phyloP scores from a whole-genome alignment of 2,113 vertebrate genomes.

The Mesembrinibis cayennensis region DNA sequence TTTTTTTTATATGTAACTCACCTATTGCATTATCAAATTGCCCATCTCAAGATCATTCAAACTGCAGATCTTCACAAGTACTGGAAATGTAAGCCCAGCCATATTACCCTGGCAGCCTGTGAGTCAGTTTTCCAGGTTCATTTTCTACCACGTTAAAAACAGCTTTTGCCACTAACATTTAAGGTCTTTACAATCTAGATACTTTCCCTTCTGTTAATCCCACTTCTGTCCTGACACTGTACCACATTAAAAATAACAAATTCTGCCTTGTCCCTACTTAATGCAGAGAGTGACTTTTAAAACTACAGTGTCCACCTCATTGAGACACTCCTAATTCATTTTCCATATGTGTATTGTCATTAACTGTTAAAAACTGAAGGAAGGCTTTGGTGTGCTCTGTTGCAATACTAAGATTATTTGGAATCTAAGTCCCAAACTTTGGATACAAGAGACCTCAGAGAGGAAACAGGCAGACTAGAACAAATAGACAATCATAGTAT shows the following conservation, averaged over 20 bases:
- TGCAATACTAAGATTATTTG: neutral
- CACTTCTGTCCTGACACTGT: neutral
- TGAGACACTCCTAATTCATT: neutral
- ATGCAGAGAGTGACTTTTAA: neutral
- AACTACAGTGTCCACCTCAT: neutral
- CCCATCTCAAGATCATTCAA: neutral
- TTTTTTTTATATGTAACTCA: neutral
- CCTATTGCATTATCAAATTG: neutral
- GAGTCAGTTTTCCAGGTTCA: neutral
- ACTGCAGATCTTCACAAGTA: neutral
- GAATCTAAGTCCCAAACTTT: neutral
- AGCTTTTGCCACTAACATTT: neutral
- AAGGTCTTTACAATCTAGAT: neutral
- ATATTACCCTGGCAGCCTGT: neutral
- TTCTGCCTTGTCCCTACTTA: neutral
- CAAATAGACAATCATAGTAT: accelerated
- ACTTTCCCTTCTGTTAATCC: neutral
- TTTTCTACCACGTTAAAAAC: neutral
- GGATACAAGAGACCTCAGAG: neutral
- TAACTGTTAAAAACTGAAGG: neutral
- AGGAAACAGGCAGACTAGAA: neutral
- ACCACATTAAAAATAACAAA: neutral
- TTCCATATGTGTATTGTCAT: neutral
- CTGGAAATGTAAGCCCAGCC: neutral
- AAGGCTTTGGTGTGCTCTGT: neutral